Evolutionary conservation across 1,140 invertebrate genomes (phyloP), one percentile per base, ranked within the genome.

Genomic region (Macrotrachela quadricornifera): DNA sequence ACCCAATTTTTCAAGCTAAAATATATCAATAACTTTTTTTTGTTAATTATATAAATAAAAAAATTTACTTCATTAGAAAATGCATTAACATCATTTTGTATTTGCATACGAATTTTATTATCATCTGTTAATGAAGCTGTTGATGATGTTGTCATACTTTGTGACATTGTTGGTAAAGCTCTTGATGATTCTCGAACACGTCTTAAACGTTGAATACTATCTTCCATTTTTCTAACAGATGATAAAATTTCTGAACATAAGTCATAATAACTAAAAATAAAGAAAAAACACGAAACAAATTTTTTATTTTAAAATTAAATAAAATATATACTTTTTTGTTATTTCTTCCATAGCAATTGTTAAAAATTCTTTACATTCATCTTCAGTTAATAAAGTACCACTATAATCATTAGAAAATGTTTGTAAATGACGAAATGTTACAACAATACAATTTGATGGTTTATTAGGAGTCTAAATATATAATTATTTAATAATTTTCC

Each of bases 201-300:
- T 65, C 90, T 88, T 51, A 94, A 72, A 58, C 82, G 77, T 63
- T 80, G 77, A 44, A 90, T 69, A 59, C 85, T 90, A 63, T 91
- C 86, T 66, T 92, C 87, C 58, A 87, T 92, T 73, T 83, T 86
- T 65, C 85, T 83, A 1, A 91, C 85, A 6, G 85, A 88, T 40
- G 79, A 83, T 50, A 94, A 70, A 6, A 92, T 84, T 69, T 91
- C 84, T 55, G 75, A 75, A 13, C 88, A 83, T 56, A 79, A 77
- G 57, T 72, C 75, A 57, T 75, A 78, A 72, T 86, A 92, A 57
- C 84, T 87, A 62, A 43, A 55, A 57, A 53, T 49, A 18, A 49
- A 55, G n/a, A 10, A 21, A 42, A 47, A 46, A 54, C 6, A 46
- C 16, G 13, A 49, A 42, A 46, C 47, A 40, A 12, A 41, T 14